Evolutionary conservation across 2,888 invertebrate genomes (phyloP).

Genomic region (Ophion ellenae): DNA sequence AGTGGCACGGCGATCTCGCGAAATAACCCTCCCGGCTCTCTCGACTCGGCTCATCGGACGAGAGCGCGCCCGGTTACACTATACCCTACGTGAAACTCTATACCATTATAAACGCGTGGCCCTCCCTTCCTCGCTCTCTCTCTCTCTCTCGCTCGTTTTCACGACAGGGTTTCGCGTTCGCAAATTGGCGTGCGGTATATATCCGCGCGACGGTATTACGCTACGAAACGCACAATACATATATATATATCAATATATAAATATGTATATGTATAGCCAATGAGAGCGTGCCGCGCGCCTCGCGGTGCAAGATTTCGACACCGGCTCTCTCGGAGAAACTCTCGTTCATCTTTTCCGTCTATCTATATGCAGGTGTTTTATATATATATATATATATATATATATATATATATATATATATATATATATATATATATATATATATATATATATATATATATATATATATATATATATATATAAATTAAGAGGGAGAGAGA

Average conservation of each 20-base stretch:
- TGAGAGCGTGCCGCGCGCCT: slow-evolving; percentile 30
- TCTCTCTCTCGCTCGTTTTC: slow-evolving; percentile 62
- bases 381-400: slow-evolving; percentile 15
- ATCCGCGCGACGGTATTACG: slow-evolving; percentile 48
- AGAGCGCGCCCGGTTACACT: slow-evolving; percentile 50
- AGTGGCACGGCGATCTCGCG: slow-evolving; percentile 33
- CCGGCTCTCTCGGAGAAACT: slow-evolving; percentile 71
- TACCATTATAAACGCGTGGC: slow-evolving; percentile 77
- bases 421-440: not conserved
- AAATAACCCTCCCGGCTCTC: slow-evolving; percentile 34
- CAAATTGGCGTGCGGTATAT: slow-evolving; percentile 75
- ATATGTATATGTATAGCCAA: slow-evolving; percentile 34
- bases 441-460: slow-evolving; percentile 12
- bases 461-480: slow-evolving; percentile 11
- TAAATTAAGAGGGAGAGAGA: not conserved
- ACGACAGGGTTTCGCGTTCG: slow-evolving; percentile 75
- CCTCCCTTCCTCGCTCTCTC: slow-evolving; percentile 8
- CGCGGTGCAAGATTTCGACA: slow-evolving; percentile 82
- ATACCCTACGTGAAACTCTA: slow-evolving; percentile 71
- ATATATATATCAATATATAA: not conserved
- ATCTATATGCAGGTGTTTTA: not conserved
- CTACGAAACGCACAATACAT: slow-evolving; percentile 30
- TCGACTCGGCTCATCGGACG: slow-evolving; percentile 41
- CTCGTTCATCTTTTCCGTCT: slow-evolving; percentile 68
- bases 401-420: not conserved